These are phyloP conservation scores for Prionailurus bengalensis DNA, from an alignment of 2,113 vertebrate species.

Conservation along the genomic window DNA sequence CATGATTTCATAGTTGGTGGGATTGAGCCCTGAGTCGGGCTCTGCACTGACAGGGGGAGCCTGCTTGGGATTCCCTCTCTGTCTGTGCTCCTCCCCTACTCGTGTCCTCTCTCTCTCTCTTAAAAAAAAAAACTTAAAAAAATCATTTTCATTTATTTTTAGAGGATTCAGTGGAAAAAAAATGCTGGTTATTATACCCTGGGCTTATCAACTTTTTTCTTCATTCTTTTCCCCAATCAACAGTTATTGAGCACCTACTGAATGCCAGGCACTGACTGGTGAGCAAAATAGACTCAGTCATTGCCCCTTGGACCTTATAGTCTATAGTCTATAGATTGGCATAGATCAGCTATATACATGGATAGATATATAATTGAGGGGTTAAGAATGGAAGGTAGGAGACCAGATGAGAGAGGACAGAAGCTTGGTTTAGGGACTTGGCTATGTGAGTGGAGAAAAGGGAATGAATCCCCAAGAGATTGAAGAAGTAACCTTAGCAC, in stretches of 20 bases:
- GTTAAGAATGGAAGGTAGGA: constrained; percentile 25
- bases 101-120: too few relatives aligned
- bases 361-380: background rate
- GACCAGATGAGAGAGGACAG: background rate
- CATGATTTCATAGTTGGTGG: too few relatives aligned
- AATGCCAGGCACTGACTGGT: constrained; percentile 13
- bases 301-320: background rate
- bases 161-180: constrained; percentile 30
- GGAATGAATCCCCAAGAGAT: background rate
- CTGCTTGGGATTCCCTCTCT: too few relatives aligned
- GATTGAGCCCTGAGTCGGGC: too few relatives aligned
- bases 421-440: constrained; percentile 42
- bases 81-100: too few relatives aligned
- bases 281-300: background rate
- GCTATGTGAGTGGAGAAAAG: background rate
- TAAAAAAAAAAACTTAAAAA: background rate
- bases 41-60: too few relatives aligned
- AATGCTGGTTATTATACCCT: background rate
- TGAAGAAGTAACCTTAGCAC: constrained; percentile 9
- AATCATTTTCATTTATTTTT: constrained; percentile 46
- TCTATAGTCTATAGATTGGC: background rate
- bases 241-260: constrained; percentile 15
- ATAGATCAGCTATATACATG: background rate
- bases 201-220: background rate
- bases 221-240: background rate